Base-by-base conservation (phyloP, 1,140 invertebrate species). In the Drosophila baimaii region DNA sequence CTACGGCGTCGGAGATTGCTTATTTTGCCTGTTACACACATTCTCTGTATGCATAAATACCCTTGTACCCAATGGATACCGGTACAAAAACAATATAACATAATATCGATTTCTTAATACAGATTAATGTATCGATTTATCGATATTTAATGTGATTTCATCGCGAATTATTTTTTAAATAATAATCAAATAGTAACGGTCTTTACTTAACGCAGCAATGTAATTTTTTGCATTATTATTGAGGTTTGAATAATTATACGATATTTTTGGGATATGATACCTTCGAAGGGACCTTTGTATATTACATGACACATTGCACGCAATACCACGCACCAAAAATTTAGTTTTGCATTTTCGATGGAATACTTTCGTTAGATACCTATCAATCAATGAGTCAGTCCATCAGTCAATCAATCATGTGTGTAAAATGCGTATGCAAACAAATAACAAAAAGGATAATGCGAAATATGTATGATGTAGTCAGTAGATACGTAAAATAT, bases 271-370 rank as follows among this genome's bases (percentile, higher is more conserved):
- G n/a, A n/a, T n/a, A n/a, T n/a, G n/a, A n/a, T n/a, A n/a, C n/a
- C n/a, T n/a, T n/a, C n/a, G n/a, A n/a, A n/a, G n/a, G n/a, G n/a
- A n/a, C n/a, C n/a, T n/a, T n/a, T n/a, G n/a, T n/a, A n/a, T n/a
- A n/a, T n/a, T n/a, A n/a, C n/a, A n/a, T n/a, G n/a, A n/a, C n/a
- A n/a, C n/a, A n/a, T n/a, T 70, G 68, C 49, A 21, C 35, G 21
- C 46, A 52, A 27, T 65, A 59, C 23, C 37, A 69, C 63, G 27
- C 64, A 70, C 29, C 41, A 49, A 33, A 43, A 37, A 46, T 55
- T 57, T 41, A 57, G 33, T 41, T 71, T 71, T 71, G 65, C 68
- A 71, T 70, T 71, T 57, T 27, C 52, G 21, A 33, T 71, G 65
- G 39, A 43, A 71, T 71, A 57, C 71, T 72, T 65, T 72, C 43